Evolutionary conservation across 2,888 invertebrate species (phyloP), one percentile per base, ranked within the genome.

Genomic region (Ophonus ardosiacus): DNA sequence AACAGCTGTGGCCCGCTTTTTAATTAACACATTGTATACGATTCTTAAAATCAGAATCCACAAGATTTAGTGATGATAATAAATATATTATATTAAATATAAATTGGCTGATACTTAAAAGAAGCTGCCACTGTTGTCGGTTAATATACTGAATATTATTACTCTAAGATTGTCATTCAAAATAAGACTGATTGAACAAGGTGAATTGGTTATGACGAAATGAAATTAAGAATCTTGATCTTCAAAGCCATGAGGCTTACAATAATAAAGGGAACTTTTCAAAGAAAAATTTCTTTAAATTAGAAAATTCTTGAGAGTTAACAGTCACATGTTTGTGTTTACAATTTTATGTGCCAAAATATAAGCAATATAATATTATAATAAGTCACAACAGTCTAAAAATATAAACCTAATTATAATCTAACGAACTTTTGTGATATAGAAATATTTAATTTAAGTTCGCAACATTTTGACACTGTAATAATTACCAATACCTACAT

Each of bases 361-460:
- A 38, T 68, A 68, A 68, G 68, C 31, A 68, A 68, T 68, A 38
- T 68, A 7, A 68, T 68, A 68, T 68, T 68, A 68, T 68, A 68
- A 68, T 68, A 68, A 68, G 68, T 68, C 15, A 68, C 15, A 68
- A 38, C 38, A 68, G 31, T 7, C 68, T 68, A 68, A 68, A 68
- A 68, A 68, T 68, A 68, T 15, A 68, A 68, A 38, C 43, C 13
- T 51, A 51, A 51, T 51, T 51, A 51, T 51, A 51, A 8, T 51
- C 13, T 13, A 1, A 51, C 43, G 10, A 51, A 51, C 43, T 51
- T 51, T 51, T 51, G 43, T 51, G 13, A 51, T 0, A 2, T 13
- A 10, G 13, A 13, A 51, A 51, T 10, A 51, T 51, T 51, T 51
- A 51, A 51, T 13, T 10, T 51, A 51, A 51, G 10, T 51, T 13